Percentiles rank a stretch among this genome's conserved stretches.
phyloP scores from a whole-genome alignment of 1,140 invertebrate species.

The Rhyzopertha dominica region DNA sequence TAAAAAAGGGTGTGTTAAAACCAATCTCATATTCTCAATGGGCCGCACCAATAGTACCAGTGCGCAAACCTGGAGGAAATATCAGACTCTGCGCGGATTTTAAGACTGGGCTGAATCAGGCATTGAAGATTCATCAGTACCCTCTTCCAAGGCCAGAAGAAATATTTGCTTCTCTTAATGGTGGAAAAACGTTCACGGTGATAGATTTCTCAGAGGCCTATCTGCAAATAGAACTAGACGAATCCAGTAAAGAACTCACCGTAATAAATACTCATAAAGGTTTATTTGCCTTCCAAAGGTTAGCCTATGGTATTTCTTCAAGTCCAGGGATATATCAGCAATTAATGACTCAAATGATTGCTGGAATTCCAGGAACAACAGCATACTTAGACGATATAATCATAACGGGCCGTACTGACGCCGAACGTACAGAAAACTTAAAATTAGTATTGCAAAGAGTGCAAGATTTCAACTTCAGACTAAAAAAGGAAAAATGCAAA shows the following conservation, averaged over 20 bases:
- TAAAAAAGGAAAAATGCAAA: background rate
- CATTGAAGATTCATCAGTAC: constrained; percentile 11
- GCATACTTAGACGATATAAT: constrained; percentile 29
- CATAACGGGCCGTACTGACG: constrained; percentile 16
- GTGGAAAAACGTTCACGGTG: constrained; percentile 7
- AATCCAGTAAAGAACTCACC: constrained; percentile 34
- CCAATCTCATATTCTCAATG: too few species aligned
- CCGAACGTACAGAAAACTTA: too few species aligned
- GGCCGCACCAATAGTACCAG: too few species aligned
- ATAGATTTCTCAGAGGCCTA: constrained; percentile 12
- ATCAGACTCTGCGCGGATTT: constrained; percentile 24
- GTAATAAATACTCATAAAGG: constrained; percentile 40
- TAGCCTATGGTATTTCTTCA: constrained; percentile 42
- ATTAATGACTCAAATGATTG: constrained; percentile 33
- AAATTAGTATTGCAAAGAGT: too few species aligned
- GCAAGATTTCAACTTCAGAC: background rate
- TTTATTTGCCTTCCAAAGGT: constrained; percentile 32
- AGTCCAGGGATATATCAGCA: constrained; percentile 36
- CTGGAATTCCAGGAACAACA: constrained; percentile 17
- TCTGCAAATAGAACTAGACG: constrained; percentile 43
- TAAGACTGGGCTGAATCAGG: constrained; percentile 7
- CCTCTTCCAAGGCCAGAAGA: constrained; percentile 12
- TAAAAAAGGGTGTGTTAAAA: too few species aligned
- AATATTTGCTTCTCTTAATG: constrained; percentile 12
- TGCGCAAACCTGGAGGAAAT: too few species aligned